These are phyloP conservation scores for Tetragnatha montana DNA, from an alignment of 2,888 invertebrate species.

Conservation along the genomic window DNA sequence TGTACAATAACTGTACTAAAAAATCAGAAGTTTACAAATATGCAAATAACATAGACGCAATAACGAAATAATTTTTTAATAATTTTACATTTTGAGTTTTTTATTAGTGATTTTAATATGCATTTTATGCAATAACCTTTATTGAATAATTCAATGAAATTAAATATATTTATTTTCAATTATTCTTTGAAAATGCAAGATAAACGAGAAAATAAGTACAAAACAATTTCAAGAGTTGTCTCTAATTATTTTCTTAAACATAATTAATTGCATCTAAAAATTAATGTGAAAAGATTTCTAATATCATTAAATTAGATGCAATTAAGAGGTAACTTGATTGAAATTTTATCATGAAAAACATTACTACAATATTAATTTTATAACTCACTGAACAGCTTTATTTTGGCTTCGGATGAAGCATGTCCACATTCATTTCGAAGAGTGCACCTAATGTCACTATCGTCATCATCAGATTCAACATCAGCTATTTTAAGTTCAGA, in stretches of 20 bases:
- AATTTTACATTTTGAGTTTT: no score
- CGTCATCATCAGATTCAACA: conserved; percentile 61
- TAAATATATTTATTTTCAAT: neutral
- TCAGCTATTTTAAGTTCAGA: conserved; percentile 36
- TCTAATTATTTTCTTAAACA: no score
- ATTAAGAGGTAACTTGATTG: neutral
- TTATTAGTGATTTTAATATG: no score
- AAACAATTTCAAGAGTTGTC: neutral
- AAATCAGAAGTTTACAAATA: no score
- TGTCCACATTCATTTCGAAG: conserved; percentile 38
- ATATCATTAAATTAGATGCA: neutral
- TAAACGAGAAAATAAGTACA: neutral
- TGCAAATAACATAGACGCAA: no score
- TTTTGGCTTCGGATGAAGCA: conserved; percentile 35
- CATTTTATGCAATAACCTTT: no score
- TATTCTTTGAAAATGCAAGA: neutral
- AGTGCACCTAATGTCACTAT: conserved; percentile 29
- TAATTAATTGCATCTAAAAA: neutral
- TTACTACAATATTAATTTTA: neutral
- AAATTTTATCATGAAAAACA: neutral
- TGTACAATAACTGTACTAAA: no score
- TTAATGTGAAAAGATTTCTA: neutral
- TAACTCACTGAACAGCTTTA: conserved; percentile 38
- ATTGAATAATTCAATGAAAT: neutral
- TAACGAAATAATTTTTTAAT: no score